Base-by-base conservation (phyloP, 2,888 invertebrate genomes). In the Ophion slaviceki region DNA sequence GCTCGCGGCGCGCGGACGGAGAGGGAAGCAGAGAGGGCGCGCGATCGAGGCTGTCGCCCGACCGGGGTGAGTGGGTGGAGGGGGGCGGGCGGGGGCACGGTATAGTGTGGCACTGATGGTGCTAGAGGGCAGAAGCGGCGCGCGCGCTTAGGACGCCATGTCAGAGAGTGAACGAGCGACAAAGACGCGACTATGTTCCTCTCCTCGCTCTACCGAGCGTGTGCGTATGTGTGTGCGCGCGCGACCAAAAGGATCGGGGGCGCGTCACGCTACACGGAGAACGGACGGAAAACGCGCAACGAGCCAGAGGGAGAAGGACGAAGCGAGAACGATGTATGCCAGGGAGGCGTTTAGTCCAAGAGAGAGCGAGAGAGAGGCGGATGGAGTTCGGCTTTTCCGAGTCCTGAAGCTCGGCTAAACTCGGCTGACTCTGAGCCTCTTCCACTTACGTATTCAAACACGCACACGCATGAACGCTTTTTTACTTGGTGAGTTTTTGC, bases 71-170 rank as follows among this genome's bases (percentile, higher is more conserved):
- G 66, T 32, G 64, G 20, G 68, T 67, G 75, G 64, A 76, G 62
- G 79, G 82, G 85, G 80, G 83, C 79, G 81, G 67, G 66, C 45
- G 76, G 62, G 62, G 64, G 24, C 66, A 80, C 72, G 79, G 75
- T 11, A 78, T 78, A 86, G 82, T 75, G 87, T 79, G 75, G 82
- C 68, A 80, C 74, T 77, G 83, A 75, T 62, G 80, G 85, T 84
- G 67, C 78, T 85, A 77, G 84, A 64, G 80, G 78, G 86, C 84
- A 72, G 82, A 82, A 77, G 72, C 80, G 84, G 85, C 67, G 86
- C 90, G 87, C 40, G 40, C 40, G 40, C 40, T 92, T 92, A 93
- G 92, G 93, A 93, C 93, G 93, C 93, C 93, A 93, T 93, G 93
- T 93, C 93, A 93, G 93, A 93, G 91, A 92, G 92, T 92, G 83